Evolutionary conservation across 30 jellyfish, hydroid and myxozoan species (phyloP), one percentile per base, ranked within the genome.

Genomic region (Nemopilema nomurai): DNA sequence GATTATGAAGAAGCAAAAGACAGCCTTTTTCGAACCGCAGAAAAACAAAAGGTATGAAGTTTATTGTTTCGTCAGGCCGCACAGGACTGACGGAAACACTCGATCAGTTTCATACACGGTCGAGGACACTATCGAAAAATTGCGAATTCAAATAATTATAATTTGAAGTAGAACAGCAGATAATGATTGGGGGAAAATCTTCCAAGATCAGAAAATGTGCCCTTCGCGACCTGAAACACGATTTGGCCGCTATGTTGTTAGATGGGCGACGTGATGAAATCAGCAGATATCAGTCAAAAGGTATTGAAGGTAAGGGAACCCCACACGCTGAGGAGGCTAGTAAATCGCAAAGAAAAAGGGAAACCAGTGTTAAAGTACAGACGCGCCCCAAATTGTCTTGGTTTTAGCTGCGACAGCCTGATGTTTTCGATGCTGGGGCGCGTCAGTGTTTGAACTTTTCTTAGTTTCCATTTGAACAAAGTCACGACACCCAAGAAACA

Each of bases 131-230:
- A 69, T 69, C 67, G 4, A 1, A 26, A 33, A 69, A 69, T 22
- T 72, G 67, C 17, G 67, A 72, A 13, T 72, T 28, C 30, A 22
- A 72, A 24, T 26, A 41, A 26, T 69, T 72, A 16, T 26, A 57
- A 18, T 72, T 72, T 72, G 68, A 72, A 27, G 20, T 72, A 28
- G 83, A 72, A 33, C 32, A 72, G 83, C 83, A 72, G 30, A 28
- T 72, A 8, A 72, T 72, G n/a, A 72, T 72, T 72, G 83, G 83
- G 83, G 83, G 83, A 72, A 27, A 69, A 6, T 72, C 83, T 23
- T 72, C 83, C 30, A 16, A 69, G 27, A 27, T 72, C 30, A 28
- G 83, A 69, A 72, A 72, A n/a, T 69, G 30, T 16, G 83, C 67
- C 19, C 83, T 72, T 8, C 68, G 83, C 7, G 83, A 72, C 83